Evolutionary conservation across 2,797 vertebrate genomes (phyloP), one percentile per base, ranked within the genome.

Genomic region (Microctenopoma steveboyesi): DNA sequence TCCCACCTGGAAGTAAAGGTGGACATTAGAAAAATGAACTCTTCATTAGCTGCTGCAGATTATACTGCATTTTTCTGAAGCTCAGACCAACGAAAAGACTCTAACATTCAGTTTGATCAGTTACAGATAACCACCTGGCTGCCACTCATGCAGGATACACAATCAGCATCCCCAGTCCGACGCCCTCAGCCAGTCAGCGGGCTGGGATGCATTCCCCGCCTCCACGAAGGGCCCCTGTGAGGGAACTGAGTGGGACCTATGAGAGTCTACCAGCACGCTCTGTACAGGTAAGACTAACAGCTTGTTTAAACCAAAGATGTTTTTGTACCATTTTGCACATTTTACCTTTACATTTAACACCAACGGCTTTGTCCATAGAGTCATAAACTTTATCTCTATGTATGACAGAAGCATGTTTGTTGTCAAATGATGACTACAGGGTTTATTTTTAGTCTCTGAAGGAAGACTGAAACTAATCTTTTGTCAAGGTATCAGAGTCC

Each of bases 181-280:
- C 91, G 0, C 54, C 78, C 6, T 85, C 90, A 4, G 74, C 90
- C 79, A 93, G 76, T 83, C 91, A 91, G 83, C 87, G 95, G 59
- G 96, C 96, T 5, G 96, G 96, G 78, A 97, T 97, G 96, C 95
- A 97, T 86, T 97, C 96, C 1, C 96, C 96, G 1, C 96, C 96
- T 4, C 96, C 96, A 2, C 92, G 96, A 6, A 92, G 95, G 3
- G 94, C 94, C 0, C 56, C 91, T 35, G 78, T 90, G 81, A 87
- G 93, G 75, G 94, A 96, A 79, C 94, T 95, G 86, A 95, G 94
- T 1, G 95, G 96, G 74, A 97, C 96, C 33, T 97, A 95, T 7
- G 95, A 96, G 88, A 97, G 96, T 80, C 94, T 97, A 64, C 96
- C 96, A 0, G 96, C 96, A 0, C 93, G 95, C 40, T 96, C 95